These are phyloP conservation scores for Pelvicachromis taeniatus DNA, from an alignment of 2,113 vertebrate species.

Conservation along the genomic window DNA sequence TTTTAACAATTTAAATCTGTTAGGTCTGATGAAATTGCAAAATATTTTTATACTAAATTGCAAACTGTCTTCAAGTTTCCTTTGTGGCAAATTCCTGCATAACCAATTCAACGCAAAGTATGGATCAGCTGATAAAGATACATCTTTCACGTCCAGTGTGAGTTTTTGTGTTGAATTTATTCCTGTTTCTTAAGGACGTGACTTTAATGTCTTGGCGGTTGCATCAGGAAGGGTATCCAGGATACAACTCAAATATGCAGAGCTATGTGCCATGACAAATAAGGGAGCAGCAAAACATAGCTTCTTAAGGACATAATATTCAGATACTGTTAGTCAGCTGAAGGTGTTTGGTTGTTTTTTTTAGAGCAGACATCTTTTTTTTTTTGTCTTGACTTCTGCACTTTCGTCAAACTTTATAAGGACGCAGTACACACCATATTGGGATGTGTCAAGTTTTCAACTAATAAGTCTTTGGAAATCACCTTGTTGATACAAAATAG, in stretches of 20 bases:
- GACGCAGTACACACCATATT: neutral
- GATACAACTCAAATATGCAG: neutral
- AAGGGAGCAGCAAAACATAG: neutral
- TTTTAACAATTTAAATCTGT: neutral
- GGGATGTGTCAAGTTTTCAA: neutral
- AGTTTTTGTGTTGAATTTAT: neutral
- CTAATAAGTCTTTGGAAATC: neutral
- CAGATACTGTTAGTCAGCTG: neutral
- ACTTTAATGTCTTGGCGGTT: neutral
- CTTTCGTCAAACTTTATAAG: neutral
- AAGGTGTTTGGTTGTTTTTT: neutral
- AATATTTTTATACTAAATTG: neutral
- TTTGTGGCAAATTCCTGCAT: neutral
- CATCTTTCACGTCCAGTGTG: neutral
- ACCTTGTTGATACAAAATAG: neutral
- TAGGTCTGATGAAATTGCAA: neutral
- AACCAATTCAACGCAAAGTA: neutral
- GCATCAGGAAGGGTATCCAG: neutral
- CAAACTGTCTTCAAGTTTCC: neutral
- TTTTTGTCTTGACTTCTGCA: neutral
- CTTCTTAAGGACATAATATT: neutral
- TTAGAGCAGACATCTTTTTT: neutral
- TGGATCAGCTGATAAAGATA: neutral
- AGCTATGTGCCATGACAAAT: neutral
- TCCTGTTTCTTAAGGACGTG: neutral